Evolutionary conservation across 2,888 invertebrate genomes (phyloP), one percentile per base, ranked within the genome.

Genomic region (Aleiodes alternator): DNA sequence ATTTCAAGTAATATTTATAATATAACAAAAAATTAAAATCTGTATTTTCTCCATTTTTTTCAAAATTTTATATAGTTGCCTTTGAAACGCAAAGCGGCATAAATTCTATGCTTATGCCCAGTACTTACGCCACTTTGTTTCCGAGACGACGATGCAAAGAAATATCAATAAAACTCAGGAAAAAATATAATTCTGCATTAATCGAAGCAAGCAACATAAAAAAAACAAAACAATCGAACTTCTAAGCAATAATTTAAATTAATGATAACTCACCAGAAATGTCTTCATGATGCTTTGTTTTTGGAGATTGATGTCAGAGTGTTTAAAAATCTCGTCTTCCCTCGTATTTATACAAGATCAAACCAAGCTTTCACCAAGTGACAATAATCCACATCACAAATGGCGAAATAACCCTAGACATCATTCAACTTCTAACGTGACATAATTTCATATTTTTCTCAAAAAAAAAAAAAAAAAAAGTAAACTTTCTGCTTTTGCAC

Each of bases 201-300:
- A 2, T 34, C 3, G 6, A 6, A 34, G 34, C 34, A 34, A 34
- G 5, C 3, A 4, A 34, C 43, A 43, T 43, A 8, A 43, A 43
- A 43, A 43, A 43, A 43, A 43, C 7, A 43, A 43, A 34, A 8
- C 9, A 31, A 61, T 34, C 5, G 23, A n/a, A n/a, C 9, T 29
- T 14, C 11, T 7, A 14, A 12, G 5, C 0, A 16, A n/a, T 31
- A 29, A 34, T 3, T 8, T n/a, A 23, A 31, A 14, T 11, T 56
- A 34, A 50, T n/a, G 56, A 43, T 14, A 84, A 34, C 85, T 85
- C 77, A 85, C 85, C 79, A 84, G 31, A 59, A 81, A 82, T 66
- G 64, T 69, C 57, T 70, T 83, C 85, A 84, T 85, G 79, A 57
- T 82, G 80, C 55, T 69, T 71, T 38, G 78, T 8, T 34, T 38